These are phyloP conservation scores for Corticium candelabrum DNA, from an alignment of 37 sponge, comb jelly and placozoan species.

Conservation along the genomic window DNA sequence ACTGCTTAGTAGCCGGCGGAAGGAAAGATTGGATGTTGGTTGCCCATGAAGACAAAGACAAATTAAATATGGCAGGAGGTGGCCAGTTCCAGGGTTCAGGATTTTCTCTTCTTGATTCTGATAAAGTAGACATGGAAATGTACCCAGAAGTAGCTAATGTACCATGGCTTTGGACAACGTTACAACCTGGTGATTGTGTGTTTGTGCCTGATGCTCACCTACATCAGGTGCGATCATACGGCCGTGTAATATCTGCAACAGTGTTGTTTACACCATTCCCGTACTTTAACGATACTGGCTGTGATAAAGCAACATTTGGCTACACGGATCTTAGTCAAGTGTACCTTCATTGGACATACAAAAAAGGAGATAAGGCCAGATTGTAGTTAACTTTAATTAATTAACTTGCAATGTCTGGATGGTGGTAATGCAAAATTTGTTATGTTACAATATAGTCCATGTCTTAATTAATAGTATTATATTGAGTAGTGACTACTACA, in stretches of 20 bases:
- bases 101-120: background rate
- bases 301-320: background rate
- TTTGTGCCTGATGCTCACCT: constrained; percentile 20
- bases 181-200: constrained; percentile 34
- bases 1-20: constrained; percentile 34
- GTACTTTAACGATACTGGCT: constrained; percentile 3
- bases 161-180: constrained; percentile 22
- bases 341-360: constrained; percentile 8
- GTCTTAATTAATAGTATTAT: too few relatives aligned
- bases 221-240: constrained; percentile 16
- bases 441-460: too few relatives aligned
- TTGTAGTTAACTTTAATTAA: background rate
- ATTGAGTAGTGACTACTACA: too few relatives aligned
- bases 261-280: background rate
- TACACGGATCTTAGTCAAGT: constrained; percentile 7
- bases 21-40: background rate
- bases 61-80: constrained; percentile 12
- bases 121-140: constrained; percentile 15
- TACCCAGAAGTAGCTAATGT: constrained; percentile 11
- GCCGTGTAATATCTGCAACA: constrained; percentile 1
- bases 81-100: constrained; percentile 10
- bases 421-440: too few relatives aligned
- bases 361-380: background rate
- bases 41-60: background rate
- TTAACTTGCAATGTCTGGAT: background rate